Percentiles rank a stretch among this genome's conserved stretches.
These are phyloP conservation scores for Meda fulgida DNA, from an alignment of 2,797 vertebrate genomes.

Conservation along the genomic window DNA sequence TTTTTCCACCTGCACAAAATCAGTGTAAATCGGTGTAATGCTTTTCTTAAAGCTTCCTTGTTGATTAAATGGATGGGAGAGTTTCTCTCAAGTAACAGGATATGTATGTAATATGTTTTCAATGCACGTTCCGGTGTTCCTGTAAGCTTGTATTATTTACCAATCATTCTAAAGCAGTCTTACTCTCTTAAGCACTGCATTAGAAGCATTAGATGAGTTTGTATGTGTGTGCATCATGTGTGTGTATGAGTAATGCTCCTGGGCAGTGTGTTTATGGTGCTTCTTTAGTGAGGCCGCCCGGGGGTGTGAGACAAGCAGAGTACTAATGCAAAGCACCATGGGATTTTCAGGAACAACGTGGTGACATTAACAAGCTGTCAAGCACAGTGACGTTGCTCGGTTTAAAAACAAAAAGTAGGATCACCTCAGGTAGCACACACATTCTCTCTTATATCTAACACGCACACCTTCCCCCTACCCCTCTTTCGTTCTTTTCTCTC, in stretches of 20 bases:
- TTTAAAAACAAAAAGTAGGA: constrained; percentile 66
- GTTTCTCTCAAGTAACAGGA: neutral
- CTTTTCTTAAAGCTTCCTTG: neutral
- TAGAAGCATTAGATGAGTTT: neutral
- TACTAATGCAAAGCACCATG: constrained; percentile 59
- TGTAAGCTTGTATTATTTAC: neutral
- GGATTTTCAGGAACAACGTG: constrained; percentile 64
- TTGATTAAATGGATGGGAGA: neutral
- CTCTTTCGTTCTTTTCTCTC: constrained; percentile 38
- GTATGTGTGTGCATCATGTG: constrained; percentile 29
- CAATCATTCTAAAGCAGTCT: neutral
- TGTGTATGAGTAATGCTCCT: constrained; percentile 39
- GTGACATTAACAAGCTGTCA: constrained; percentile 79
- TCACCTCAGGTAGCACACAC: constrained; percentile 66
- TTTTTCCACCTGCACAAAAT: neutral
- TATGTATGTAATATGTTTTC: neutral
- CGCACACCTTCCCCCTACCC: constrained; percentile 27
- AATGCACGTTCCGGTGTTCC: neutral
- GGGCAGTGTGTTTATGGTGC: constrained; percentile 25
- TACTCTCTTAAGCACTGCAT: neutral
- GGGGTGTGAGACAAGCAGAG: constrained; percentile 54
- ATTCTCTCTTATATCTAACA: constrained; percentile 39
- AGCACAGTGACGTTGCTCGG: constrained; percentile 71
- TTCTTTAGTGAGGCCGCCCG: constrained; percentile 41
- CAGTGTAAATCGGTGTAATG: neutral